Evolutionary conservation across 2,888 invertebrate genomes (phyloP).

Genomic region (Drosophila neotestacea): DNA sequence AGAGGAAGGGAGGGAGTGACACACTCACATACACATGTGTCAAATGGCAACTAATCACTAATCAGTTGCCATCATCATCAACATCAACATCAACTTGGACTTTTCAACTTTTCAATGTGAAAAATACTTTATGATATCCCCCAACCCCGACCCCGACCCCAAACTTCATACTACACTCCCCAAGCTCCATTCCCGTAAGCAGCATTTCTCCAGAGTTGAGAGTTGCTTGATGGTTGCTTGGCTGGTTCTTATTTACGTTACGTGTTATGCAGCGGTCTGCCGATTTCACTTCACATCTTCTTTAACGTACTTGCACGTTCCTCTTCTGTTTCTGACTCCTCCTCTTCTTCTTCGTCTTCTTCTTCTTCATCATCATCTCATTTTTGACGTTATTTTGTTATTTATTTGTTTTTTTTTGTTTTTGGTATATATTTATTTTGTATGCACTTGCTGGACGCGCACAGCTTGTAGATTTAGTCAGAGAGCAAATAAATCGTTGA

Average conservation of each 20-base stretch:
- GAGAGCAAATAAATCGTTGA: slow-evolving; percentile 36
- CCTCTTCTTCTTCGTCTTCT: neutral
- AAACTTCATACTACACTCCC: neutral
- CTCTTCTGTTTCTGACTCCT: neutral
- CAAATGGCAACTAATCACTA: slow-evolving; percentile 75
- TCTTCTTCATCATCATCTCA: slow-evolving; percentile 16
- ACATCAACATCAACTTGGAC: slow-evolving; percentile 16
- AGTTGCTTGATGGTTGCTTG: slow-evolving; percentile 18
- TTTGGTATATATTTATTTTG: slow-evolving; percentile 30
- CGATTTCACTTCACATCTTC: slow-evolving; percentile 70
- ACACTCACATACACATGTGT: slow-evolving; percentile 42
- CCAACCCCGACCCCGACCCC: neutral
- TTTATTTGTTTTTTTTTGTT: slow-evolving; percentile 32
- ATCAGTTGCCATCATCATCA: slow-evolving; percentile 68
- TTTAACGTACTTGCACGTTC: slow-evolving; percentile 40
- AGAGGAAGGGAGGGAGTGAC: neutral
- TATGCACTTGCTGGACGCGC: slow-evolving; percentile 40
- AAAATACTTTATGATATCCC: slow-evolving; percentile 49
- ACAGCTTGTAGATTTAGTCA: slow-evolving; percentile 31
- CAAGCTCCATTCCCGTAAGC: neutral
- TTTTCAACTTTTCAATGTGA: slow-evolving; percentile 57
- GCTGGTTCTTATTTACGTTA: slow-evolving; percentile 68
- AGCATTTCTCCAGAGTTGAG: slow-evolving; percentile 39
- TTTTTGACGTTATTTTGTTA: slow-evolving; percentile 39
- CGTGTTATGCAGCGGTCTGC: slow-evolving; percentile 58